Percentiles rank a stretch among this genome's conserved stretches.
Conservation (phyloP, 2,888 invertebrate species). For the Cryptops parisi region DNA sequence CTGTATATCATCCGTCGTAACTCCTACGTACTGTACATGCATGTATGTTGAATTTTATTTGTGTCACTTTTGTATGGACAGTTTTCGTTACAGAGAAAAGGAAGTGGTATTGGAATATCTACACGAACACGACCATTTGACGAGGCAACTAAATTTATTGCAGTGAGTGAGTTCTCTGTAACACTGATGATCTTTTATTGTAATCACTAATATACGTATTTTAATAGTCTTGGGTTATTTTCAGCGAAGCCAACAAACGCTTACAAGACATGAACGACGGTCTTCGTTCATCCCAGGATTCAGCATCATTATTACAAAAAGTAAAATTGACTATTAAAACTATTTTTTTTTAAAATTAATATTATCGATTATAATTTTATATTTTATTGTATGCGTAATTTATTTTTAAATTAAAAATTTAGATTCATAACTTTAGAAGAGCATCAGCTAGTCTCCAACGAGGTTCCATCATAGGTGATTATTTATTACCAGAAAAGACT, state of each 20-base stretch:
- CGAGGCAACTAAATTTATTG: constrained; percentile 39
- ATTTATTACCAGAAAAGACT: too few relatives aligned
- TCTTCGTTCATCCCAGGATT: constrained; percentile 36
- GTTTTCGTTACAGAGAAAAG: constrained; percentile 34
- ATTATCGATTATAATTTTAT: too few relatives aligned
- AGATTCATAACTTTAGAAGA: too few relatives aligned
- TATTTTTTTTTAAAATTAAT: too few relatives aligned
- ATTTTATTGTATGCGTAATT: too few relatives aligned
- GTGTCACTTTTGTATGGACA: too few relatives aligned
- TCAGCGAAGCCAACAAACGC: constrained; percentile 41
- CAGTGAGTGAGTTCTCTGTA: constrained; percentile 33
- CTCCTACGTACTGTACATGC: too few relatives aligned
- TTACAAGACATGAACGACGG: constrained; percentile 44
- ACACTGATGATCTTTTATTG: neutral
- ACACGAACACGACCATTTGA: constrained; percentile 40
- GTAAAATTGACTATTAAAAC: too few relatives aligned
- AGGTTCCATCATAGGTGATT: neutral
- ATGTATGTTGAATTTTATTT: too few relatives aligned
- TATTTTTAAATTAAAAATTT: too few relatives aligned
- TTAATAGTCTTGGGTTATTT: neutral
- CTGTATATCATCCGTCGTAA: too few relatives aligned
- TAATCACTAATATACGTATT: neutral
- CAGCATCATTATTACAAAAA: neutral
- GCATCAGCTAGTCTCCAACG: too few relatives aligned
- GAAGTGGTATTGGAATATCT: constrained; percentile 36